Percentiles rank a stretch among this genome's conserved stretches.
These are phyloP conservation scores for Odocoileus hemionus DNA, from an alignment of 2,113 vertebrate genomes.

Conservation along the genomic window DNA sequence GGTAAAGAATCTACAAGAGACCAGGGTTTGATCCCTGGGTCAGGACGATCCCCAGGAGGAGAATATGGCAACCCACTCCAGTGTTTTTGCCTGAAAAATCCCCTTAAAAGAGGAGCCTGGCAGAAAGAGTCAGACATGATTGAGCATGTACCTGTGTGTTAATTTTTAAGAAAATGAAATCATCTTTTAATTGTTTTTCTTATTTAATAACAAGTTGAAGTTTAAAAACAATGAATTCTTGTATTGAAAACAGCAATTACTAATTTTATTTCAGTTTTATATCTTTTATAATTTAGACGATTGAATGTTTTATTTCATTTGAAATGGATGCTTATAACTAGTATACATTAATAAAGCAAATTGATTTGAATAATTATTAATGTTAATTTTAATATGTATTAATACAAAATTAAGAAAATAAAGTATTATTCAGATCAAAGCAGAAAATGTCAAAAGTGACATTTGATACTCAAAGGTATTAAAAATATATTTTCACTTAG, in stretches of 20 bases:
- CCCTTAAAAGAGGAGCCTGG: background rate
- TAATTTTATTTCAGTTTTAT: background rate
- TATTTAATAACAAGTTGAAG: background rate
- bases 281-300: slow-evolving; percentile 3
- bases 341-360: background rate
- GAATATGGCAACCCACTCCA: background rate
- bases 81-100: background rate
- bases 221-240: slow-evolving; percentile 22
- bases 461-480: background rate
- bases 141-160: background rate
- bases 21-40: background rate
- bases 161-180: background rate
- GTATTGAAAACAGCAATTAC: background rate
- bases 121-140: background rate
- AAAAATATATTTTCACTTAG: slow-evolving; percentile 56
- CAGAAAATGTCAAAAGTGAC: slow-evolving; percentile 19
- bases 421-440: background rate
- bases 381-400: background rate
- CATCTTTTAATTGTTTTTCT: background rate
- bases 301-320: background rate
- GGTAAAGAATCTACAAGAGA: background rate
- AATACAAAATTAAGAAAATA: background rate
- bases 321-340: background rate
- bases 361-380: background rate
- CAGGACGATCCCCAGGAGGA: background rate